phyloP scores from a whole-genome alignment of 2,888 invertebrate species.

The Margaritifera margaritifera region DNA sequence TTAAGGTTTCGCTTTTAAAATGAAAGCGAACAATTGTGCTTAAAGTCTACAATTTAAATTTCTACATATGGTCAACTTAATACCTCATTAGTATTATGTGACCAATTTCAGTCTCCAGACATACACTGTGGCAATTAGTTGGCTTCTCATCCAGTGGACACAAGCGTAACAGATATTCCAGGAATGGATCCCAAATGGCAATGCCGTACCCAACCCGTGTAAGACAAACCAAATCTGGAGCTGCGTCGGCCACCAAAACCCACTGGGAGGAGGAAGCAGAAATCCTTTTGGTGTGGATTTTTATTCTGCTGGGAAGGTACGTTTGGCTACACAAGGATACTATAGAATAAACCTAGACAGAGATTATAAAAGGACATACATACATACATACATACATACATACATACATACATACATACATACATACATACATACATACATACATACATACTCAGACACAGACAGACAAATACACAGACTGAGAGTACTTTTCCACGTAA shows the following conservation, averaged over 20 bases:
- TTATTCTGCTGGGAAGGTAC: slow-evolving; percentile 16
- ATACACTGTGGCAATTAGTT: no score
- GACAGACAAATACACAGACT: no score
- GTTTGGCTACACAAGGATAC: neutral
- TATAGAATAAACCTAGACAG: no score
- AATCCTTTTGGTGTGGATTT: slow-evolving; percentile 31
- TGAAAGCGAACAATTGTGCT: no score
- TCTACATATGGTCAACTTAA: neutral
- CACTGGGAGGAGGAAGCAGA: slow-evolving; percentile 26
- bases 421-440: slow-evolving; percentile 4
- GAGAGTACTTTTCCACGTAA: no score
- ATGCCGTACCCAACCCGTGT: slow-evolving; percentile 29
- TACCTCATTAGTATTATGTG: no score
- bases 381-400: slow-evolving; percentile 1
- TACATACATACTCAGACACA: neutral
- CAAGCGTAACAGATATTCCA: no score
- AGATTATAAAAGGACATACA: no score
- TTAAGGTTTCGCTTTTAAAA: no score
- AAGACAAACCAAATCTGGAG: slow-evolving; percentile 25
- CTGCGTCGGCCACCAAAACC: slow-evolving; percentile 29
- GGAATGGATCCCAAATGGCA: slow-evolving; percentile 28
- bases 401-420: slow-evolving; percentile 6
- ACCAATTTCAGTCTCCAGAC: no score
- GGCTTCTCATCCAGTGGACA: no score
- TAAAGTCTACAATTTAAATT: no score